Conservation (phyloP, 1,140 invertebrate species). For the Aphelenchoides besseyi region DNA sequence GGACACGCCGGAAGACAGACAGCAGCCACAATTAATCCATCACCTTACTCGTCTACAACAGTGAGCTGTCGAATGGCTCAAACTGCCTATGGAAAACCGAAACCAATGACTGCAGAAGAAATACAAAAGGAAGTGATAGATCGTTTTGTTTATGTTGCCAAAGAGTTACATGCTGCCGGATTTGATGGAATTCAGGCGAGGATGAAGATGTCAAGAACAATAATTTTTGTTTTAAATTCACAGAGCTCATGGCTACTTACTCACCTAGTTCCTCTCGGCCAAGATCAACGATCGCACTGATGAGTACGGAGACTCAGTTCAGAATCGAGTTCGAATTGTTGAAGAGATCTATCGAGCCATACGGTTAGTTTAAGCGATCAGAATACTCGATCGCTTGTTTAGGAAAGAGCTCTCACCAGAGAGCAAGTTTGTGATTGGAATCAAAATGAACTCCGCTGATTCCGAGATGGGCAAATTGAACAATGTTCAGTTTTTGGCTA, state of each 20-base stretch:
- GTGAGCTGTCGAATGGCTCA: neutral
- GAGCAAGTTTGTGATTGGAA: slow-evolving; percentile 41
- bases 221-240: no score
- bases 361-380: neutral
- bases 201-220: no score
- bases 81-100: slow-evolving; percentile 33
- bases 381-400: no score
- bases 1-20: no score
- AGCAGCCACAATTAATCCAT: no score
- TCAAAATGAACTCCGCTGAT: slow-evolving; percentile 49
- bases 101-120: slow-evolving; percentile 38
- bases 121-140: slow-evolving; percentile 50
- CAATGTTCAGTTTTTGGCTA: neutral
- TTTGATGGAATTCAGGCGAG: slow-evolving; percentile 45
- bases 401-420: slow-evolving; percentile 10
- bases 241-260: slow-evolving; percentile 53
- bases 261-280: slow-evolving; percentile 49
- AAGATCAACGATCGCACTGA: slow-evolving; percentile 49
- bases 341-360: no score
- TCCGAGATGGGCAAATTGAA: slow-evolving; percentile 14
- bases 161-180: slow-evolving; percentile 32
- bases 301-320: slow-evolving; percentile 46
- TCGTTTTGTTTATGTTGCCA: slow-evolving; percentile 41
- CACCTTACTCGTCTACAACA: no score
- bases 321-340: slow-evolving; percentile 48